A percentile compares a stretch with the other conserved stretches of the same genome.
Evolutionary conservation across 2,888 invertebrate genomes (phyloP).

Genomic region (Mesodorylaimus sp.): DNA sequence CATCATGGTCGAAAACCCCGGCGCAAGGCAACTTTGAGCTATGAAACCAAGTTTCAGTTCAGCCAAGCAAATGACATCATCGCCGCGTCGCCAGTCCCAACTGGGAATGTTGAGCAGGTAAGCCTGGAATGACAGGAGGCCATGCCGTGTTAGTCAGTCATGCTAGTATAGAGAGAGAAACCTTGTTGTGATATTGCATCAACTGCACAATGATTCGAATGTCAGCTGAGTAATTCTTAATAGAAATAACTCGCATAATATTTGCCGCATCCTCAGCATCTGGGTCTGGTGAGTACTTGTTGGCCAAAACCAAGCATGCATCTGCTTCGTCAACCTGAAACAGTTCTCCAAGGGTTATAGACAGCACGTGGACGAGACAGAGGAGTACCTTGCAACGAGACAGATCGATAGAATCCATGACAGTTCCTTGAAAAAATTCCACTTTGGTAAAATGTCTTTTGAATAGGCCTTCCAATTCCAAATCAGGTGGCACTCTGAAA

Average conservation of each 20-base stretch:
- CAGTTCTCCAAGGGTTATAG: neutral
- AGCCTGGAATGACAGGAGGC: too few species aligned
- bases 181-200: constrained; percentile 99
- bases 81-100: constrained; percentile 99
- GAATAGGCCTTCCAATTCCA: constrained; percentile 99
- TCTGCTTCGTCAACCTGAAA: constrained; percentile 90
- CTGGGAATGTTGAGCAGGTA: constrained; percentile 99
- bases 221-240: constrained; percentile 98
- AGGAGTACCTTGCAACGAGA: constrained; percentile 71
- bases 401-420: constrained; percentile 99
- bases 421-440: constrained; percentile 99
- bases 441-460: constrained; percentile 99
- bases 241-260: constrained; percentile 99
- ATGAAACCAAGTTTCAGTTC: constrained; percentile 98
- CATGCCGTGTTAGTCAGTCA: too few species aligned
- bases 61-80: constrained; percentile 96
- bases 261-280: constrained; percentile 99
- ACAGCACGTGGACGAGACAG: neutral
- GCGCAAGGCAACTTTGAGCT: constrained; percentile 96
- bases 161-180: too few species aligned
- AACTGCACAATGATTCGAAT: constrained; percentile 98
- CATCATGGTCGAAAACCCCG: constrained; percentile 99
- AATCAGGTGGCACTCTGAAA: constrained; percentile 92
- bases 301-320: constrained; percentile 94
- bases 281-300: constrained; percentile 99